phyloP scores from a whole-genome alignment of 2,888 invertebrate genomes.

The Deroplatys truncata region DNA sequence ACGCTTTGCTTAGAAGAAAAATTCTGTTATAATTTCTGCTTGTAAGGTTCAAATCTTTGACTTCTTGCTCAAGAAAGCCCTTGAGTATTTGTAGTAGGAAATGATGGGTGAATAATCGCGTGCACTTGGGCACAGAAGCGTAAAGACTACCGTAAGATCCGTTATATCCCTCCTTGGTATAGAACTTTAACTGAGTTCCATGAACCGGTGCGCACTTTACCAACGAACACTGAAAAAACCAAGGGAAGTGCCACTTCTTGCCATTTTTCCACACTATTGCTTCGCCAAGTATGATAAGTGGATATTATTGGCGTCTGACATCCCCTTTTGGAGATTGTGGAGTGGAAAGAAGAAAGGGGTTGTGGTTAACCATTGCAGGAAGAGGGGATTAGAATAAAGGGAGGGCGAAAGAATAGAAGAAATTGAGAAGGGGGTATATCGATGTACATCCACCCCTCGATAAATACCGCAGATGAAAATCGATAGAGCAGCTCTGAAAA shows the following conservation, averaged over 20 bases:
- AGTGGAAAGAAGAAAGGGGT: not conserved
- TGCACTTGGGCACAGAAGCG: no score
- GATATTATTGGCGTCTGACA: not conserved
- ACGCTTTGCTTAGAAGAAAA: no score
- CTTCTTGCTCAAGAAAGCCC: no score
- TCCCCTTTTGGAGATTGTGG: not conserved
- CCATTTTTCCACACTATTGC: not conserved
- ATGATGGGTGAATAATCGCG: no score
- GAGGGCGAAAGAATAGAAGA: not conserved
- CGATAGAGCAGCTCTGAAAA: not conserved
- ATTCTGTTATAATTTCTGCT: no score
- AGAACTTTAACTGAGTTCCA: not conserved
- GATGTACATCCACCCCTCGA: not conserved
- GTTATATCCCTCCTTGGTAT: no score
- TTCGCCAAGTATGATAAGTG: not conserved
- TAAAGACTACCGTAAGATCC: no score
- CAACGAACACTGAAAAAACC: no score
- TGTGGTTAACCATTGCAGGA: not conserved
- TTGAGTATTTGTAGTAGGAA: no score
- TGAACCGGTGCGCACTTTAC: not conserved
- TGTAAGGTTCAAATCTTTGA: no score
- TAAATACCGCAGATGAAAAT: not conserved
- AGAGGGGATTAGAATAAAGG: not conserved
- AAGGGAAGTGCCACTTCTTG: not conserved
- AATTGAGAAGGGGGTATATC: not conserved